Base-by-base conservation (phyloP, 2,797 vertebrate species). In the Fundulus diaphanus region DNA sequence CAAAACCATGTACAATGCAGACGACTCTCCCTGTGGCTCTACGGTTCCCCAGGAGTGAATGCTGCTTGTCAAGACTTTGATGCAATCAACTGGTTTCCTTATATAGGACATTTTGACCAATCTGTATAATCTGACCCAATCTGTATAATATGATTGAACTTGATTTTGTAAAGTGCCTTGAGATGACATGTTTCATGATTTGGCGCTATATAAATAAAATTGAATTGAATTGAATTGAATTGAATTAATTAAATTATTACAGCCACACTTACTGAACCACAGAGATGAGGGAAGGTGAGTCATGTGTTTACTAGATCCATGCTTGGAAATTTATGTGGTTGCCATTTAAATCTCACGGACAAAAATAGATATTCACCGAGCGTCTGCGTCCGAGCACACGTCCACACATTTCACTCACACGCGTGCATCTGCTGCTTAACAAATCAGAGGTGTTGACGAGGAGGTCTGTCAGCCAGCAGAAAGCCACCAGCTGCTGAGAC, bases 381-480 rank as follows among this genome's bases (percentile, higher is more conserved):
- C 16, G 12, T 37, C 51, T 37, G 72, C 31, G 71, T 65, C 35
- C 13, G 22, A 77, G 73, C 73, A 8, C 16, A 59, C 37, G 85
- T 74, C 69, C 76, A 86, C 85, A 82, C 81, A 70, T 87, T 85
- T 90, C 78, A 78, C 24, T 8, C 65, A 27, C 87, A 88, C 65
- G 63, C 80, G 29, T 44, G 75, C 70, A 75, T 87, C 78, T 61
- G 87, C 82, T 70, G 80, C 88, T 61, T 65, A 89, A 87, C 90
- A 89, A 90, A 91, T 90, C 84, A 69, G 72, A 83, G 77, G 85
- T 87, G 91, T 74, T 88, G 91, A 93, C 86, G 85, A 72, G 66
- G 20, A 31, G 72, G 71, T 81, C 74, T 91, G 78, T 84, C 82
- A 74, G 87, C 18, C 6, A 54, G 44, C 68, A 44, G 74, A 76